Conservation (phyloP, 2,113 vertebrate genomes). For the Gila orcuttii region DNA sequence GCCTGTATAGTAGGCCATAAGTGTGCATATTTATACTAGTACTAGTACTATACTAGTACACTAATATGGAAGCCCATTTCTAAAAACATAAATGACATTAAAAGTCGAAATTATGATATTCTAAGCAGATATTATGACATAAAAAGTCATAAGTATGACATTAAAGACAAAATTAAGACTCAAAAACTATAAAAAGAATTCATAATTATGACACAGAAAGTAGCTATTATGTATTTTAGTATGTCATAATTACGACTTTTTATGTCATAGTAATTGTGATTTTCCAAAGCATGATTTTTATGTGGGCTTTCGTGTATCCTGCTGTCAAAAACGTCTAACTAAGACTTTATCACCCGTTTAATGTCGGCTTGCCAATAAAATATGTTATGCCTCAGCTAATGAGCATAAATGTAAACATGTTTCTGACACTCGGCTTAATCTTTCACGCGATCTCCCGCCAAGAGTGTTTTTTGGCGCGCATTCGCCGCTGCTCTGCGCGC, state of each 20-base stretch:
- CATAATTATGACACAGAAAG: too few relatives aligned
- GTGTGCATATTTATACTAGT: too few relatives aligned
- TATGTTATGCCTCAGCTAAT: constrained; percentile 63
- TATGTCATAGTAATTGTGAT: too few relatives aligned
- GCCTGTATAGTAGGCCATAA: too few relatives aligned
- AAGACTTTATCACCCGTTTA: constrained; percentile 64
- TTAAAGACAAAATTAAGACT: too few relatives aligned
- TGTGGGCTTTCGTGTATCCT: not conserved
- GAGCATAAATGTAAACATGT: constrained; percentile 57
- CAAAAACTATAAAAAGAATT: too few relatives aligned
- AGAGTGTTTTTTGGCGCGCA: constrained; percentile 2
- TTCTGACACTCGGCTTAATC: constrained; percentile 24
- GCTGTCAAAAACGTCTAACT: not conserved
- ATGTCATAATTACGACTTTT: not conserved
- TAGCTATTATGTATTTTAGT: too few relatives aligned
- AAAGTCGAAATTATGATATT: not conserved
- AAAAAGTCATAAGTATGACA: too few relatives aligned
- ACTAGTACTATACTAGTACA: not conserved
- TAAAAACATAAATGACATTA: not conserved
- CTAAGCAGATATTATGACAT: too few relatives aligned
- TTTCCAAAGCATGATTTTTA: not conserved
- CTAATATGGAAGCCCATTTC: not conserved
- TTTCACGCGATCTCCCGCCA: not conserved
- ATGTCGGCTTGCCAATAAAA: constrained; percentile 68
- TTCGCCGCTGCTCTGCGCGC: not conserved